Percentiles rank a stretch among this genome's conserved stretches.
These are phyloP conservation scores for Hydropsyche tenuis DNA, from an alignment of 1,140 invertebrate species.

Conservation along the genomic window DNA sequence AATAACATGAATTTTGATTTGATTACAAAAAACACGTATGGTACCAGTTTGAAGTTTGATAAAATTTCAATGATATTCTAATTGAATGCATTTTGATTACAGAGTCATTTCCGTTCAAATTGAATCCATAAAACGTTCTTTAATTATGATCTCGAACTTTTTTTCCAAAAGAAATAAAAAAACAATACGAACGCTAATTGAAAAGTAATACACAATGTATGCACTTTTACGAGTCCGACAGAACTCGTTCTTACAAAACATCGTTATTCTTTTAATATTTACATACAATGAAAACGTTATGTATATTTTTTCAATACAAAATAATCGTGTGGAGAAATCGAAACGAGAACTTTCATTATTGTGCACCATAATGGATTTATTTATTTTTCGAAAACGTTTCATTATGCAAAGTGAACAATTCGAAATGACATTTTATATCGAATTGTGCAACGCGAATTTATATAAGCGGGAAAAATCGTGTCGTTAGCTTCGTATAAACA, in stretches of 20 bases:
- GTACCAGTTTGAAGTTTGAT: too few relatives aligned
- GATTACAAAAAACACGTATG: too few relatives aligned
- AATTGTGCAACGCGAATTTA: not conserved
- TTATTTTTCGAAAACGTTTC: not conserved
- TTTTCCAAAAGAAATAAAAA: too few relatives aligned
- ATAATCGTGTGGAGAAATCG: constrained; percentile 10
- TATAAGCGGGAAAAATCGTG: not conserved
- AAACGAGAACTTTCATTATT: constrained; percentile 8
- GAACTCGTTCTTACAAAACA: constrained; percentile 6
- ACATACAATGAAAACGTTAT: constrained; percentile 2
- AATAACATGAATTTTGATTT: too few relatives aligned
- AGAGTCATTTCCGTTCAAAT: not conserved
- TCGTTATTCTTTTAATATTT: constrained; percentile 6
- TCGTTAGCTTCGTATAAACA: not conserved
- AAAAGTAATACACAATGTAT: constrained; percentile 27
- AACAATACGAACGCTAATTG: constrained; percentile 23
- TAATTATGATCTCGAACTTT: not conserved
- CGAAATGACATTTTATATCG: not conserved
- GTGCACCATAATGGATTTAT: not conserved
- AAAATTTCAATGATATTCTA: too few relatives aligned
- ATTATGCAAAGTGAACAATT: not conserved
- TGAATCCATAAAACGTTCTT: not conserved
- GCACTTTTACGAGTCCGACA: constrained; percentile 16
- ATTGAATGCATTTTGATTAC: too few relatives aligned
- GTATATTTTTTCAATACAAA: not conserved